phyloP scores from a whole-genome alignment of 1,140 invertebrate species.

The Rhyacophila brunnea region DNA sequence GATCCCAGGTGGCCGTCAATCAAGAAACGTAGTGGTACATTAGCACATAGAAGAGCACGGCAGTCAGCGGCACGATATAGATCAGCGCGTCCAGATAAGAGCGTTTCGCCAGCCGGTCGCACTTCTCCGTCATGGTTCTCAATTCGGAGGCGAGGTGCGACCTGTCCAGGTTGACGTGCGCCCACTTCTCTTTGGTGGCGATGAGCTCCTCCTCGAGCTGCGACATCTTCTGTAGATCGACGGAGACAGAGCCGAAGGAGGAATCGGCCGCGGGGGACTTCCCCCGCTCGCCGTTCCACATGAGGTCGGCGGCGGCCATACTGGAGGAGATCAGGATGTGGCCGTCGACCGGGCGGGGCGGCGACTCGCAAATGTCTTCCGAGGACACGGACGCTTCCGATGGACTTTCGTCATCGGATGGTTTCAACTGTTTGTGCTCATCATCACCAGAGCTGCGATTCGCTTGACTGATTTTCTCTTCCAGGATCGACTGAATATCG shows the following conservation, averaged over 20 bases:
- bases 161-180: conserved; percentile 43
- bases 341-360: conserved; percentile 5
- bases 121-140: conserved; percentile 39
- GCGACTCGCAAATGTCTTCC: conserved; percentile 20
- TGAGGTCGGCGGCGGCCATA: conserved; percentile 21
- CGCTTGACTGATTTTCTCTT: conserved; percentile 23
- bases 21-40: conserved; percentile 49
- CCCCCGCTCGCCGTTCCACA: conserved; percentile 14
- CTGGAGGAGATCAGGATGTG: conserved; percentile 33
- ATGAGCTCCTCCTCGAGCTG: conserved; percentile 53
- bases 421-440: background rate
- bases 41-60: conserved; percentile 41
- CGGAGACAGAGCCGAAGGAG: conserved; percentile 42
- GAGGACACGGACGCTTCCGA: background rate
- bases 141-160: conserved; percentile 46
- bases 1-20: conserved; percentile 55
- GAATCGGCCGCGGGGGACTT: conserved; percentile 34
- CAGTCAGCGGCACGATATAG: conserved; percentile 38
- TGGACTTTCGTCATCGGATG: background rate
- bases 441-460: conserved; percentile 40
- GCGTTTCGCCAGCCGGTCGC: conserved; percentile 28
- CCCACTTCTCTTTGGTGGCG: conserved; percentile 50
- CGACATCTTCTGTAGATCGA: conserved; percentile 43
- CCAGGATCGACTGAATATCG: conserved; percentile 19
- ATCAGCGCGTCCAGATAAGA: conserved; percentile 34